These are phyloP conservation scores for Drosophila sulfurigaster DNA, from an alignment of 1,140 invertebrate genomes.

Conservation along the genomic window DNA sequence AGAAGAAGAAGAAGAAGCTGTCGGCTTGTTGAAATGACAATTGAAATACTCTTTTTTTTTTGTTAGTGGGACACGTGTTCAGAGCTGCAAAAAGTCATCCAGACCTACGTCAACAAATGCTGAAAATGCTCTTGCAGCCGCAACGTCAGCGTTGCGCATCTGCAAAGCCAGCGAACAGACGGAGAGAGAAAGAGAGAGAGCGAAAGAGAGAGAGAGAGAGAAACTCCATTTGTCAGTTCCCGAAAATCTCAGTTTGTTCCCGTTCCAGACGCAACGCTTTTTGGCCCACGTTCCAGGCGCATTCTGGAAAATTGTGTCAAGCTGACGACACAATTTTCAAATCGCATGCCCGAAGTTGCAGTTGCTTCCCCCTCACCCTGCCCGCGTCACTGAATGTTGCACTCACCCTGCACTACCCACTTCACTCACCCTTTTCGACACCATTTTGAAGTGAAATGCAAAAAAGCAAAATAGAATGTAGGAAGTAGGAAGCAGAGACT, in stretches of 20 bases:
- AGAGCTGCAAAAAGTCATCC: conserved; percentile 63
- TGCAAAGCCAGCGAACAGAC: conserved; percentile 24
- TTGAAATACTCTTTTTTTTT: neutral
- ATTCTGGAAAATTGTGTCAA: conserved; percentile 84
- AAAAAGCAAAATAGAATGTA: conserved; percentile 20
- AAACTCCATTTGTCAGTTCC: conserved; percentile 37
- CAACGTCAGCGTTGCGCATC: conserved; percentile 57
- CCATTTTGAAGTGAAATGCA: no score
- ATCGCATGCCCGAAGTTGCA: conserved; percentile 78
- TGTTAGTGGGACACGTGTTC: conserved; percentile 65
- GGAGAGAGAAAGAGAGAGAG: no score
- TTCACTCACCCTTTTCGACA: no score
- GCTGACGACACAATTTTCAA: conserved; percentile 81
- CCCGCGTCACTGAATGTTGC: no score
- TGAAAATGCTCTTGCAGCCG: conserved; percentile 38
- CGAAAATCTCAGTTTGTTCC: conserved; percentile 41
- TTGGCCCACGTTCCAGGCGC: conserved; percentile 71
- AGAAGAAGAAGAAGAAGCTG: neutral
- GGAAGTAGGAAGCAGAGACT: conserved; percentile 21
- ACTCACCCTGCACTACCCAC: no score
- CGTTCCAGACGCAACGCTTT: conserved; percentile 44
- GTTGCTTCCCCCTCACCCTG: conserved; percentile 21
- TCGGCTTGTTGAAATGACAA: conserved; percentile 10
- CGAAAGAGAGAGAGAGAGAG: conserved; percentile 38
- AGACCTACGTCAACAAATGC: conserved; percentile 82